Evolutionary conservation across 2,888 invertebrate genomes (phyloP), one percentile per base, ranked within the genome.

Genomic region (Trachelus stipa): DNA sequence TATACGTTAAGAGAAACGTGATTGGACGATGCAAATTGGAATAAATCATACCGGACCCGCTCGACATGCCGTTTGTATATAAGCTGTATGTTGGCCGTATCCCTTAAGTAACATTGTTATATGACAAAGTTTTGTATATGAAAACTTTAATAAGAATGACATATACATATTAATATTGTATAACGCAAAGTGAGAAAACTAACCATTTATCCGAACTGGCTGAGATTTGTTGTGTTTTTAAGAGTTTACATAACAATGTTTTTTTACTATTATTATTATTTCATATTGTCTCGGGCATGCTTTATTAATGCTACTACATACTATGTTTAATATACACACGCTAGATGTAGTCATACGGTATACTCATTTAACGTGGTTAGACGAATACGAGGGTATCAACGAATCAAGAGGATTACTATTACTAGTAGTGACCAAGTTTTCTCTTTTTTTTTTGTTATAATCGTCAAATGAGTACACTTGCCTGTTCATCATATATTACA

Each of bases 211-310:
- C 87, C 87, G 87, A 87, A 88, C 73, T 89, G 90, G 89, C 89
- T 89, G 88, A 89, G 86, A 89, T 88, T 89, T 91, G 90, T 91
- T 91, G 90, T 90, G 89, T 90, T 90, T 90, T 89, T 85, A 86
- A 90, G 88, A 91, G 90, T 91, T 91, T 90, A 89, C 88, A 90
- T 90, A 90, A 91, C 89, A 90, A 83, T 86, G 88, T 88, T 88
- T 87, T 34, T 31, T 2, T 35, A 35, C 3, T 35, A 35, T 35
- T 12, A 23, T 31, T 87, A 87, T 86, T 86, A 85, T 86, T 86
- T 88, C 81, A 86, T 85, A 87, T 84, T 90, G 87, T 76, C 71
- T 73, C 75, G n/a, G 84, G 89, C 90, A 90, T 90, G 91, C 89
- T 88, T 88, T 83, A 81, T 83, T 84, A 83, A 79, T 80, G 83